Evolutionary conservation across 2,113 vertebrate genomes (phyloP).

Genomic region (Gavialis gangeticus): DNA sequence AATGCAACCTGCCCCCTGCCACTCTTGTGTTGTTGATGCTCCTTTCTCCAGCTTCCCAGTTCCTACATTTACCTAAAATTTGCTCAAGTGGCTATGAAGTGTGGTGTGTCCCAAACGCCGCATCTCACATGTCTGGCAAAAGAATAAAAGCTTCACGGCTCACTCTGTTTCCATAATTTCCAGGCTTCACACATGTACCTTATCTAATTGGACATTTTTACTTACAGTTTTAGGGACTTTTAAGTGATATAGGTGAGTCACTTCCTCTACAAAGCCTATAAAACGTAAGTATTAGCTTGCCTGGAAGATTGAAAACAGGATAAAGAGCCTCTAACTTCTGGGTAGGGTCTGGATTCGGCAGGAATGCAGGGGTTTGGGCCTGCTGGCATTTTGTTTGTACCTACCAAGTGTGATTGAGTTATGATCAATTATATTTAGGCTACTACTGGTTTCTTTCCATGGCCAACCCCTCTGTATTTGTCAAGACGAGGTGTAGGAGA

Average conservation of each 20-base stretch:
- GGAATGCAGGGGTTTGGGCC: not conserved
- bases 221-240: not conserved
- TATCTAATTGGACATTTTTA: not conserved
- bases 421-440: not conserved
- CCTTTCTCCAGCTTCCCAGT: not conserved
- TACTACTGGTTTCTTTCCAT: not conserved
- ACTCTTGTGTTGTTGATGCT: not conserved
- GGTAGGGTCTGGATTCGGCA: not conserved
- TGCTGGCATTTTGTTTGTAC: not conserved
- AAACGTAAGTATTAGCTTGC: not conserved
- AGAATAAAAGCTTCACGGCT: rapidly evolving
- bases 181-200: not conserved
- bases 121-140: no score
- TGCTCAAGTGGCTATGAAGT: not conserved
- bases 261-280: not conserved
- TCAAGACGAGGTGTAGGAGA: not conserved
- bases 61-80: not conserved
- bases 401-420: rapidly evolving
- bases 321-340: not conserved
- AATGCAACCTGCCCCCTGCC: not conserved
- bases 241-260: not conserved
- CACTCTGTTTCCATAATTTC: not conserved
- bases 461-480: not conserved
- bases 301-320: not conserved
- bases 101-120: not conserved